Evolutionary conservation across 1,140 invertebrate species (phyloP), one percentile per base, ranked within the genome.

Genomic region (Eubasilissa regina): DNA sequence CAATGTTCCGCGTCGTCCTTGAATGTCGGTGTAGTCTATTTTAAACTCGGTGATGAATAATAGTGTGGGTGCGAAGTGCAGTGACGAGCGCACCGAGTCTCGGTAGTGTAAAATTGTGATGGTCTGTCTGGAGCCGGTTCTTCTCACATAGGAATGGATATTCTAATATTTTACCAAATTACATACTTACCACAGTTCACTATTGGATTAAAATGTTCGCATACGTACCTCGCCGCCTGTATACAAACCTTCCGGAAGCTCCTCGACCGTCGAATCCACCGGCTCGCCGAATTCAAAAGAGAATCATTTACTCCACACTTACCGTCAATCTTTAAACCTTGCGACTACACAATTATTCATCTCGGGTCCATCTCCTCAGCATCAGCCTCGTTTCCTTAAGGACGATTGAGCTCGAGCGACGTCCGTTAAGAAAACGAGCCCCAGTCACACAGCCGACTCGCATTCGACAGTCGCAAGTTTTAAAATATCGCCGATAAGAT

Each of bases 401-500:
- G 51, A 55, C 68, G n/a, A 53, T 51, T 53, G 8, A n/a, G 68
- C 68, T 55, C 68, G 47, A 55, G 68, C 68, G 17, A 51, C 7
- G 68, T 21, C 68, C 68, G 13, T 45, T 68, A 68, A 68, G 45
- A 47, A 17, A 68, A 19, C 68, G 68, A 73, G 47, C 21, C 47
- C 13, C 48, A 35, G 13, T 11, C 68, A 53, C 12, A 17, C 68
- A 15, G 21, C 19, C 47, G 15, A 10, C 47, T 45, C n/a, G n/a
- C 66, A 73, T 47, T 25, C 68, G 12, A 19, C 1, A 11, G 68
- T 55, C 48, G 47, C 68, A 4, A n/a, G 51, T 35, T 73, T 35
- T 55, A 73, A 73, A 73, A 73, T 73, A 73, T 73, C 68, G 68
- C 68, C 68, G 68, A 73, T 73, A 73, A 73, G 68, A 51, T 53